These are phyloP conservation scores for Muraenolepis orangiensis DNA, from an alignment of 2,797 vertebrate species.

Conservation along the genomic window DNA sequence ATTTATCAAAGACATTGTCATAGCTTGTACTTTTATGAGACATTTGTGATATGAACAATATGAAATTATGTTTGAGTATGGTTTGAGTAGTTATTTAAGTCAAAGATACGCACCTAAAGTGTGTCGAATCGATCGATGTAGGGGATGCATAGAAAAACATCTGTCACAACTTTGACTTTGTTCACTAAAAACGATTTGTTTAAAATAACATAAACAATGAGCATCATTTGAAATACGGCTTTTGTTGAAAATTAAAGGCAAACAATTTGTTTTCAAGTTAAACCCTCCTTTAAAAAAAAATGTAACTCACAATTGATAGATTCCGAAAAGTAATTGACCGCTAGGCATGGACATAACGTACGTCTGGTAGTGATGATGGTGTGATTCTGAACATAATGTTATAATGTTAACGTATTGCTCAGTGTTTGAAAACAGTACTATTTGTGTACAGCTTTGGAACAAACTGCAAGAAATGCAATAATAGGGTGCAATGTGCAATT, in stretches of 20 bases:
- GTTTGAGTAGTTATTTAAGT: no score
- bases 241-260: background rate
- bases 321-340: background rate
- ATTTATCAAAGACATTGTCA: constrained; percentile 31
- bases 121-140: background rate
- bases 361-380: background rate
- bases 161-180: background rate
- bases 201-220: background rate
- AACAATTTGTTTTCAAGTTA: background rate
- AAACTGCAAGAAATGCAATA: constrained; percentile 74
- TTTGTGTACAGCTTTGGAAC: constrained; percentile 61
- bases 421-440: constrained; percentile 67
- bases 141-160: background rate
- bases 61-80: constrained; percentile 25
- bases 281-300: background rate
- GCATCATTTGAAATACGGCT: background rate
- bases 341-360: background rate
- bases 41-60: constrained; percentile 52
- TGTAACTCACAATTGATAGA: background rate
- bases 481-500: constrained; percentile 75
- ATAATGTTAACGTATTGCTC: constrained; percentile 54
- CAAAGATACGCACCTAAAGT: background rate
- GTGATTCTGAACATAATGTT: background rate
- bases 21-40: constrained; percentile 57
- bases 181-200: background rate